Evolutionary conservation across 2,113 vertebrate genomes (phyloP).

Genomic region (Archocentrus centrarchus): DNA sequence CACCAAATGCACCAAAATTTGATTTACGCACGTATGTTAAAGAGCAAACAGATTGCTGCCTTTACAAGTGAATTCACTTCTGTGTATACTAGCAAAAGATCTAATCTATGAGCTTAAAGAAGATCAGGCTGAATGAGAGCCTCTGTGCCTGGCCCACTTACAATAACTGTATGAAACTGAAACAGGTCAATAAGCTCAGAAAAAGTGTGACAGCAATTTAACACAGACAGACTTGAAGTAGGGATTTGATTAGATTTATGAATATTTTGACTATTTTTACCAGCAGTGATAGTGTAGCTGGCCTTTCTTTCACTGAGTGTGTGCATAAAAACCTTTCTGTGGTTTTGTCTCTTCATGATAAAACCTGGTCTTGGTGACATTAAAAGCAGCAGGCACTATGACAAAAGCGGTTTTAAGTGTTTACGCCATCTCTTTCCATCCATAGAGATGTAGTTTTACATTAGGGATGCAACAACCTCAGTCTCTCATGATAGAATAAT

Average conservation of each 20-base stretch:
- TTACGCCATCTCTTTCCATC: not conserved
- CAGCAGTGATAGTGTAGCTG: not conserved
- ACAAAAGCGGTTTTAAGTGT: not conserved
- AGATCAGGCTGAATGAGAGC: constrained; percentile 28
- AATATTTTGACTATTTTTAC: not conserved
- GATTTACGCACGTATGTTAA: not conserved
- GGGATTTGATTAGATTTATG: constrained; percentile 5
- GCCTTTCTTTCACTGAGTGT: not conserved
- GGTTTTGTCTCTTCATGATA: not conserved
- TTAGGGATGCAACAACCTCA: not conserved
- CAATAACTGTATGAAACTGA: constrained; percentile 40
- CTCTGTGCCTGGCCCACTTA: constrained; percentile 65
- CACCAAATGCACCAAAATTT: not conserved
- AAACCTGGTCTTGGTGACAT: not conserved
- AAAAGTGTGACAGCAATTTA: constrained; percentile 29
- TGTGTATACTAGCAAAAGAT: not conserved
- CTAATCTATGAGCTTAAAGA: constrained; percentile 26
- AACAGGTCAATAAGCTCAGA: constrained; percentile 70
- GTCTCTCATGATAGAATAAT: not conserved
- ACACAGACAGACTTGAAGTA: constrained; percentile 27
- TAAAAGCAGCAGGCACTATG: not conserved
- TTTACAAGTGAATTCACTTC: not conserved
- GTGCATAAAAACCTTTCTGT: not conserved
- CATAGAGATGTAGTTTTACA: not conserved
- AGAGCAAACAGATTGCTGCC: not conserved